These are phyloP conservation scores for Galbula dea DNA, from an alignment of 2,113 vertebrate species.

Conservation along the genomic window DNA sequence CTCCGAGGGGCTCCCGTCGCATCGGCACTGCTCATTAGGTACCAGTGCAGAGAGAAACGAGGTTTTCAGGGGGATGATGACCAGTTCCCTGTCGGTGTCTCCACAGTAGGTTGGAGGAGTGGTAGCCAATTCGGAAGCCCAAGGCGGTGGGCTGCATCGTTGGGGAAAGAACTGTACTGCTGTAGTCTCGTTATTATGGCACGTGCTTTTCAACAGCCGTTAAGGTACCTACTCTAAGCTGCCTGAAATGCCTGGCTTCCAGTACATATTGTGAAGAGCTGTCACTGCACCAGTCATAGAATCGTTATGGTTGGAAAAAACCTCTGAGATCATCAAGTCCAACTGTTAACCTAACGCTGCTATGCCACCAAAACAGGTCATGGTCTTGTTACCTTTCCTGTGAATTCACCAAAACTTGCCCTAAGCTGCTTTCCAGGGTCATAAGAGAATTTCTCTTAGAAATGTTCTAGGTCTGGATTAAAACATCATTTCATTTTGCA, in stretches of 20 bases:
- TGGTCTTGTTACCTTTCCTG: rapidly evolving
- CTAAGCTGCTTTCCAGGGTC: neutral
- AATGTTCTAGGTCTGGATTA: neutral
- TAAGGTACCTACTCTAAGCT: neutral
- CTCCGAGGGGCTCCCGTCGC: neutral
- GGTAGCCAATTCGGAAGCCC: neutral
- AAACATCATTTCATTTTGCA: neutral
- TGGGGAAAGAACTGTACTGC: neutral
- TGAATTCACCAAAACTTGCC: neutral
- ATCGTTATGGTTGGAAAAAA: too few relatives aligned
- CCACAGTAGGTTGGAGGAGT: neutral
- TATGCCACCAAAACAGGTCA: neutral
- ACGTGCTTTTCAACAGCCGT: neutral
- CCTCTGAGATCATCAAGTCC: too few relatives aligned
- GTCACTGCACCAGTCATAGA: rapidly evolving
- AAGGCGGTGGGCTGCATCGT: neutral
- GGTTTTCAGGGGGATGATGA: neutral
- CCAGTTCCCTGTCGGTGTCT: neutral
- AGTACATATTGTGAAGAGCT: neutral
- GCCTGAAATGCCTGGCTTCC: neutral
- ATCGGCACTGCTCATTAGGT: neutral
- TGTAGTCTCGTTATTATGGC: neutral
- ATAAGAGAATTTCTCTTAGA: neutral
- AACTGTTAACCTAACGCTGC: too few relatives aligned
- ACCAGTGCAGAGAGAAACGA: neutral